phyloP scores from a whole-genome alignment of 2,113 vertebrate species.

The Lepus europaeus region DNA sequence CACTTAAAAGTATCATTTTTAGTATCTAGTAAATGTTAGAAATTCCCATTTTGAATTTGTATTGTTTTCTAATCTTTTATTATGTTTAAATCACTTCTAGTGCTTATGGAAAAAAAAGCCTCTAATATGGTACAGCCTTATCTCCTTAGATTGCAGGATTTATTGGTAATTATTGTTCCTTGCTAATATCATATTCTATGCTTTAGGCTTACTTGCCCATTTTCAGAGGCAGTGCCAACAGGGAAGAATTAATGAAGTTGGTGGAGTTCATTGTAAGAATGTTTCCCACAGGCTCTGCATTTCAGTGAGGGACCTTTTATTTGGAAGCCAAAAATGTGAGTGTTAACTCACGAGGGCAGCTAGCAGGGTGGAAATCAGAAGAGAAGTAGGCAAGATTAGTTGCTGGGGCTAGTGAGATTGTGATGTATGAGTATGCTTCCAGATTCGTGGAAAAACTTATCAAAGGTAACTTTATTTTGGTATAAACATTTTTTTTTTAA shows the following conservation, averaged over 20 bases:
- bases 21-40: background rate
- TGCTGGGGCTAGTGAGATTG: background rate
- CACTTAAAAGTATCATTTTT: background rate
- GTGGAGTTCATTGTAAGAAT: background rate
- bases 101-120: background rate
- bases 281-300: background rate
- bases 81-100: slow-evolving; percentile 9
- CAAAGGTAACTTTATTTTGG: too few species aligned
- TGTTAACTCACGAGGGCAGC: background rate
- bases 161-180: background rate
- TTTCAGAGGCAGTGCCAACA: slow-evolving; percentile 1
- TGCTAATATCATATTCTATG: background rate
- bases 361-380: background rate
- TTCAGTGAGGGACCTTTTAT: background rate
- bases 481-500: too few species aligned
- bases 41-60: slow-evolving; percentile 6
- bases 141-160: background rate
- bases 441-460: too few species aligned
- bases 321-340: background rate
- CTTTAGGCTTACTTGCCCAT: background rate
- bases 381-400: background rate
- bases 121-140: background rate
- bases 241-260: slow-evolving; percentile 2
- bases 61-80: slow-evolving; percentile 19
- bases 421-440: too few species aligned